A percentile compares a stretch with the other conserved stretches of the same genome.
phyloP scores from a whole-genome alignment of 2,113 vertebrate genomes.

The Tonatia bakeri region DNA sequence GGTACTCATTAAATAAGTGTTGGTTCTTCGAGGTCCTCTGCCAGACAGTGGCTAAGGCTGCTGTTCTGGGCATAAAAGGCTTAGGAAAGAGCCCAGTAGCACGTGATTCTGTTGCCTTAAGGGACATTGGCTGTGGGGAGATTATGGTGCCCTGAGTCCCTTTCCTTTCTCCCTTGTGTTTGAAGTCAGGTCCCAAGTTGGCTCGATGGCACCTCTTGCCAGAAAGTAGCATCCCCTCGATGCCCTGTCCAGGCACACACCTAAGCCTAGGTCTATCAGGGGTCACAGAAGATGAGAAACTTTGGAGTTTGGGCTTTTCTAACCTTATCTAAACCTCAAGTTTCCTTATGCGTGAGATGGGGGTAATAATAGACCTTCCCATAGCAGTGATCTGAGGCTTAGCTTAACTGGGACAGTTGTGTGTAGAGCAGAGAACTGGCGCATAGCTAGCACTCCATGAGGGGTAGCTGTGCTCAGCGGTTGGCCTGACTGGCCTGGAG shows the following conservation, averaged over 20 bases:
- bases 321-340: not conserved
- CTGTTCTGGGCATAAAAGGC: not conserved
- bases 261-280: not conserved
- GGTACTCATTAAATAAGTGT: not conserved
- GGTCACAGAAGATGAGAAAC: not conserved
- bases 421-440: not conserved
- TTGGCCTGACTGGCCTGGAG: not conserved
- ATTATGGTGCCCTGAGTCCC: not conserved
- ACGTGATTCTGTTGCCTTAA: not conserved
- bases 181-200: not conserved
- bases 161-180: not conserved
- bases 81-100: not conserved
- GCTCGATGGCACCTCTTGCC: not conserved
- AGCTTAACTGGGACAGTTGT: not conserved
- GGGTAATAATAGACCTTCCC: not conserved
- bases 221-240: not conserved
- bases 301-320: not conserved
- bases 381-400: not conserved
- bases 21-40: not conserved
- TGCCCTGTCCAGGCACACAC: not conserved
- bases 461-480: not conserved
- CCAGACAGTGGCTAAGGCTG: not conserved
- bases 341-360: not conserved
- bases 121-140: not conserved
- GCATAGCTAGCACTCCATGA: not conserved